Evolutionary conservation across 1,140 invertebrate species (phyloP).

Genomic region (Tetramorium parvispinum): DNA sequence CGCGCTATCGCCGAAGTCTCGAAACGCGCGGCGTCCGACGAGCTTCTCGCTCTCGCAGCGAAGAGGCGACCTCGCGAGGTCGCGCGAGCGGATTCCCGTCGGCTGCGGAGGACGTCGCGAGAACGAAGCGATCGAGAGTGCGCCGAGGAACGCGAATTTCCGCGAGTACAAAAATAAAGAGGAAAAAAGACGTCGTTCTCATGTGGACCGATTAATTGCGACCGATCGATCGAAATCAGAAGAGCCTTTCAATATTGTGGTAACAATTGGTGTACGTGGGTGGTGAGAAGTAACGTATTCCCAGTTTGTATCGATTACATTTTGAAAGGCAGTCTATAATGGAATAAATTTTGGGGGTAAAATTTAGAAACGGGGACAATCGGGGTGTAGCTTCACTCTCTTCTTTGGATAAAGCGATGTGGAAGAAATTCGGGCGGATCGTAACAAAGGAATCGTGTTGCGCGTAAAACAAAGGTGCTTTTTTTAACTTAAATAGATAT

Average conservation of each 20-base stretch:
- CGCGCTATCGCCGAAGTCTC: constrained; percentile 54
- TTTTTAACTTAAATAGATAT: background rate
- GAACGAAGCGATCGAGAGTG: background rate
- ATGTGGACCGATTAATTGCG: background rate
- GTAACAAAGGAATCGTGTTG: constrained; percentile 6
- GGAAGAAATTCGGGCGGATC: background rate
- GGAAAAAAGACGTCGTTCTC: background rate
- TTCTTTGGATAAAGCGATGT: background rate
- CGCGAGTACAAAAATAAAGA: background rate
- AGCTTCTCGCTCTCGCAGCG: constrained; percentile 34
- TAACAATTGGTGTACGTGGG: background rate
- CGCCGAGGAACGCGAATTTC: background rate
- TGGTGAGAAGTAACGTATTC: background rate
- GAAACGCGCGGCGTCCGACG: constrained; percentile 45
- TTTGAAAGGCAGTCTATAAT: background rate
- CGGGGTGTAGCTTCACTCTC: background rate
- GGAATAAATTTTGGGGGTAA: background rate
- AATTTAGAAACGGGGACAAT: background rate
- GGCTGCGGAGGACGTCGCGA: background rate
- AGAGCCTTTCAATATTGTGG: background rate
- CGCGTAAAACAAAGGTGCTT: background rate
- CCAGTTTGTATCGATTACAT: background rate
- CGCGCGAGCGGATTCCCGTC: constrained; percentile 32
- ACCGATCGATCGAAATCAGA: background rate
- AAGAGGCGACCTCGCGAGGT: constrained; percentile 47